phyloP scores from a whole-genome alignment of 35 echinoderm and acorn worm genomes.

The Diadema setosum region DNA sequence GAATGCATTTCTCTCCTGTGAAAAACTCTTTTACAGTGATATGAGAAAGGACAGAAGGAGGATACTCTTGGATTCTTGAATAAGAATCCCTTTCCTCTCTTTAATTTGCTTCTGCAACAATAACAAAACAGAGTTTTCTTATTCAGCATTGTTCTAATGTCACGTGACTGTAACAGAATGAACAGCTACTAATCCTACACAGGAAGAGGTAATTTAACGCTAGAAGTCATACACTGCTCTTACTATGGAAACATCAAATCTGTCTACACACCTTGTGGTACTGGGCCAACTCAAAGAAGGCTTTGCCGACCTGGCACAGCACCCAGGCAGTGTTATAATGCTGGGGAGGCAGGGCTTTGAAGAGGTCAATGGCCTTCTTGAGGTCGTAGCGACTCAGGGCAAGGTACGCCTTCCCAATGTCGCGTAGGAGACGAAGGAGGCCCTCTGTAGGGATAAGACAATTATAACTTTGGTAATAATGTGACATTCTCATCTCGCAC shows the following conservation, averaged over 20 bases:
- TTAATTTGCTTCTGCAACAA: too few relatives aligned
- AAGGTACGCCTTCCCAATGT: slow-evolving; percentile 83
- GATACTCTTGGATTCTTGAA: too few relatives aligned
- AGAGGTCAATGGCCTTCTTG: slow-evolving; percentile 77
- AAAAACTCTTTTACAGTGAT: too few relatives aligned
- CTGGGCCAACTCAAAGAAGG: slow-evolving; percentile 86
- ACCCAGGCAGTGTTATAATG: slow-evolving; percentile 98
- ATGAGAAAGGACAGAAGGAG: too few relatives aligned
- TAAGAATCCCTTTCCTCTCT: too few relatives aligned
- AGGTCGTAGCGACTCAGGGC: slow-evolving; percentile 81
- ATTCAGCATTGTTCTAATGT: too few relatives aligned
- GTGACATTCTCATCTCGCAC: background rate
- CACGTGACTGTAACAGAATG: too few relatives aligned
- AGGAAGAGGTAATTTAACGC: too few relatives aligned
- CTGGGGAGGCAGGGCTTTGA: slow-evolving; percentile 70
- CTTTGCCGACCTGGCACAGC: slow-evolving; percentile 86
- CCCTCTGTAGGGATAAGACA: slow-evolving; percentile 51
- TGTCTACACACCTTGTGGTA: slow-evolving; percentile 69
- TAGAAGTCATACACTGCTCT: too few relatives aligned
- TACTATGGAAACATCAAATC: background rate
- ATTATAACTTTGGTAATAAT: background rate
- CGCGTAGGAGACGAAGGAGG: slow-evolving; percentile 72
- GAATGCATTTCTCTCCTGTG: too few relatives aligned
- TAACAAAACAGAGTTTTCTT: too few relatives aligned
- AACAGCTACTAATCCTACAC: too few relatives aligned